Base-by-base conservation (phyloP, 2,797 vertebrate genomes). In the Clamator glandarius region DNA sequence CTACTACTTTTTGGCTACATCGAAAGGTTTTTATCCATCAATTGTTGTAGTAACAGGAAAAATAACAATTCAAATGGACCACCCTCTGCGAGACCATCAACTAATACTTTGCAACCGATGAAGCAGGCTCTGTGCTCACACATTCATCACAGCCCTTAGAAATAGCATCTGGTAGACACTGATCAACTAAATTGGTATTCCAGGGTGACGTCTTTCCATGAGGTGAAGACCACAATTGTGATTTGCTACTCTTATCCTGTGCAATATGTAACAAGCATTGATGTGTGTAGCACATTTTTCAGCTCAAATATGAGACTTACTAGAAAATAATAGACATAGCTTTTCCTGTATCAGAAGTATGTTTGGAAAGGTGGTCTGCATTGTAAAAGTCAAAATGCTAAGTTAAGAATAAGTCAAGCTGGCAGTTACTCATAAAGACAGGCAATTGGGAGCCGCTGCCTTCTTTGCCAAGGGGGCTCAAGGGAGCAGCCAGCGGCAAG, bases 381-480 rank as follows among this genome's bases (percentile, higher is more conserved):
- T 3, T 4, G 12, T 31, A 54, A 15, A 48, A n/a, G 23, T 36
- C 12, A 31, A 41, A 51, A 12, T 2, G 5, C 28, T 26, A 55
- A 20, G 23, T 62, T 36, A 46, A n/a, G 42, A 55, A 67, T 18
- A 2, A 1, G 50, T 36, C 48, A 26, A 77, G 36, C 41, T 59
- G 20, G 25, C 29, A 42, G 36, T 28, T 55, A 33, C 19, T 29
- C 9, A 1, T 2, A 0, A n/a, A 63, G 42, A 39, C 26, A 63
- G 29, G 11, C 8, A 52, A 18, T 41, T 2, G 15, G 23, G n/a
- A 26, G 6, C 57, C 80, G 57, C 19, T 42, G 44, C 39, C 51
- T 59, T 63, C 44, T 16, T 41, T 2, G 0, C 26, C 39, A 9
- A 0, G 0, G 3, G 46, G 12, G 18, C 33, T 52, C 50, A 24